These are phyloP conservation scores for Ectemnius lituratus DNA, from an alignment of 2,888 invertebrate genomes.

Conservation along the genomic window DNA sequence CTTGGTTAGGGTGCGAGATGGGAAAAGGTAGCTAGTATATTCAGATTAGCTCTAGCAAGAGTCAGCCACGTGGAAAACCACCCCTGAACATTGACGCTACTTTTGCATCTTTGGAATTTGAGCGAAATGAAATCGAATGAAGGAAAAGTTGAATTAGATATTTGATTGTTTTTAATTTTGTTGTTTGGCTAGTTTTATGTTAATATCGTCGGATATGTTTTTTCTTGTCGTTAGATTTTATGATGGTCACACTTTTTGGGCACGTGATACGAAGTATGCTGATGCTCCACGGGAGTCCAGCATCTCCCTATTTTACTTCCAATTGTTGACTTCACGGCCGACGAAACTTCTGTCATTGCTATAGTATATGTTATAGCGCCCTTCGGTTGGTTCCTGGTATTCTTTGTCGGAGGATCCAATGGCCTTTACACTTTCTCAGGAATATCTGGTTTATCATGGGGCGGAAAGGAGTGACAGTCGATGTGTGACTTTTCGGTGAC, in stretches of 20 bases:
- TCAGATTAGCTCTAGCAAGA: constrained; percentile 15
- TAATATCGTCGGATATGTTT: too few relatives aligned
- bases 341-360: constrained; percentile 25
- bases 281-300: constrained; percentile 38
- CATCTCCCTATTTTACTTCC: constrained; percentile 14
- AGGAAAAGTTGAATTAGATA: too few relatives aligned
- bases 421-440: constrained; percentile 21
- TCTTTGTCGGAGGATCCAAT: background rate
- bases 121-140: too few relatives aligned
- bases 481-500: too few relatives aligned
- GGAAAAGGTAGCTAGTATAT: constrained; percentile 13
- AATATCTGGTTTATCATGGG: constrained; percentile 2
- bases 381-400: background rate
- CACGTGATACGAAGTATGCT: constrained; percentile 30
- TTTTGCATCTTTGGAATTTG: too few relatives aligned
- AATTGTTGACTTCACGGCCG: constrained; percentile 31
- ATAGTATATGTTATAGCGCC: background rate
- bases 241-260: constrained; percentile 14
- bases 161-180: background rate
- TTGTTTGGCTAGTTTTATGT: background rate
- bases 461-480: too few relatives aligned
- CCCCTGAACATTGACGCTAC: background rate
- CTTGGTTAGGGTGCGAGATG: background rate
- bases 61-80: constrained; percentile 1
- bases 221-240: too few relatives aligned